phyloP scores from a whole-genome alignment of 2,113 vertebrate genomes.

The Neopipo cinnamomea region DNA sequence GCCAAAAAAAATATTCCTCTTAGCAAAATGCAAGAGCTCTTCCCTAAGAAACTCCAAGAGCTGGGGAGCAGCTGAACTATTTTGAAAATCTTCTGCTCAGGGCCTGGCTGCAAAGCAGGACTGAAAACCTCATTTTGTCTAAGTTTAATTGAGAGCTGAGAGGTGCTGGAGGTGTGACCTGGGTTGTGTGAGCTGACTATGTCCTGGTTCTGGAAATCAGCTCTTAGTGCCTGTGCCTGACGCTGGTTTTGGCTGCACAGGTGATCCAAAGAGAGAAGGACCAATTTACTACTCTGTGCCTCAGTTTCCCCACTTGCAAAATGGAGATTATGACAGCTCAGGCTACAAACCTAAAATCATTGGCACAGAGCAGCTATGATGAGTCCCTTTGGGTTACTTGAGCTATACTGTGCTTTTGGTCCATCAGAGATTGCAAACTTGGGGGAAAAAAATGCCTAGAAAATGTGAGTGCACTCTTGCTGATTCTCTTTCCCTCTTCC shows the following conservation, averaged over 20 bases:
- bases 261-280: background rate
- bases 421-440: slow-evolving; percentile 1
- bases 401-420: slow-evolving; percentile 35
- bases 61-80: background rate
- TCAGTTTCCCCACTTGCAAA: background rate
- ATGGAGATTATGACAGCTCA: background rate
- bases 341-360: background rate
- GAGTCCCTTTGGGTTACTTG: slow-evolving; percentile 4
- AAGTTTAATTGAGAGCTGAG: background rate
- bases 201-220: background rate
- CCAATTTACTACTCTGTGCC: background rate
- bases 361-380: background rate
- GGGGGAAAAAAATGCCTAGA: background rate
- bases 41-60: background rate
- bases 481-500: background rate
- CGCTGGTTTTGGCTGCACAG: fast-evolving
- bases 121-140: background rate
- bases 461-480: background rate
- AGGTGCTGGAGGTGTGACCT: background rate
- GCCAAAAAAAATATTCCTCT: background rate
- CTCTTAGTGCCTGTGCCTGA: background rate
- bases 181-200: background rate
- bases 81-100: background rate
- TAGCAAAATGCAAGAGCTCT: background rate
- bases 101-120: background rate